phyloP scores from a whole-genome alignment of 2,113 vertebrate genomes.

The Zapornia atra region DNA sequence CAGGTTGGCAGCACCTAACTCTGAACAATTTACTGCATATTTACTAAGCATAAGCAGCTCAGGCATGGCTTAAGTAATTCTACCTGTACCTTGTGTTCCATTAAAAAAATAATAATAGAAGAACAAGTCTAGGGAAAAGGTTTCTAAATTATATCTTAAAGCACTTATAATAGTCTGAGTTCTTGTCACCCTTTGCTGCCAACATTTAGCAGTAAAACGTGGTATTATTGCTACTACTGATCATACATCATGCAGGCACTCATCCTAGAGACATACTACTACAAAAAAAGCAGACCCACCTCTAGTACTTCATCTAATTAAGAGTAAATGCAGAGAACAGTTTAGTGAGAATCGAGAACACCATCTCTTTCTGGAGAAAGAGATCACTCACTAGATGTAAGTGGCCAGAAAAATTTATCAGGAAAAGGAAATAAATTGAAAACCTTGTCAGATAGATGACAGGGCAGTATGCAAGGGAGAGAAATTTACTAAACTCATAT shows the following conservation, averaged over 20 bases:
- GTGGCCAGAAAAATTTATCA: neutral
- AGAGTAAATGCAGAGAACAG: neutral
- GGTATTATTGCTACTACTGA: neutral
- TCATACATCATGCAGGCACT: neutral
- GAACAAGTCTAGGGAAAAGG: neutral
- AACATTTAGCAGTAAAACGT: slow-evolving; percentile 8
- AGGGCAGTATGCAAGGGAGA: neutral
- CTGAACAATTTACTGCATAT: neutral
- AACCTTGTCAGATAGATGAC: neutral
- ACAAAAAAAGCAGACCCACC: neutral
- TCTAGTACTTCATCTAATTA: neutral
- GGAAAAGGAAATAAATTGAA: neutral
- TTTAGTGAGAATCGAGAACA: neutral
- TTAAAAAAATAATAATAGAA: neutral
- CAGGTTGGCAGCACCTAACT: neutral
- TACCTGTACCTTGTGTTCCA: neutral
- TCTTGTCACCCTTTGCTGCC: neutral
- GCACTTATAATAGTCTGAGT: neutral
- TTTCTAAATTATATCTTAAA: neutral
- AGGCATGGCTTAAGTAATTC: neutral
- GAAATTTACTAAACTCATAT: neutral
- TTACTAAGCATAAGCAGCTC: neutral
- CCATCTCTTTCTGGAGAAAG: neutral
- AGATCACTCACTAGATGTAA: neutral
- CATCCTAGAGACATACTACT: neutral